A percentile compares a stretch with the other conserved stretches of the same genome.
phyloP scores from a whole-genome alignment of 2,797 vertebrate species.

The Dermochelys coriacea region DNA sequence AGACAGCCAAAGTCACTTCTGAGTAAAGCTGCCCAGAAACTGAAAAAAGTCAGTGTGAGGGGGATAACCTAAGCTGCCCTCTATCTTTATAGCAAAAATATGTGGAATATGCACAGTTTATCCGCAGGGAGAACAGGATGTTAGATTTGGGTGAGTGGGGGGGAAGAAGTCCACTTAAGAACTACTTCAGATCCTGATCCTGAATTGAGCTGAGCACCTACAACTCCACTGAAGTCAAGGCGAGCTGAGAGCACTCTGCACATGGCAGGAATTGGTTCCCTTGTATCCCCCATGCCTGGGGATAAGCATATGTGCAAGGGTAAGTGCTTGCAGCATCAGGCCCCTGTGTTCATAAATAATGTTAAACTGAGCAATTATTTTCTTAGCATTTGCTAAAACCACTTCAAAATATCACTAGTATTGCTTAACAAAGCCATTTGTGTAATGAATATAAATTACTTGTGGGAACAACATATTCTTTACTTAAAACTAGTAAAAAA shows the following conservation, averaged over 20 bases:
- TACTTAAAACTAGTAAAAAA: constrained; percentile 15
- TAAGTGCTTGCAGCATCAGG: background rate
- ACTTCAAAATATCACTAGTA: background rate
- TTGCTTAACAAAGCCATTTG: constrained; percentile 39
- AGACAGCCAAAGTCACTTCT: background rate
- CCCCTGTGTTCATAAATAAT: background rate
- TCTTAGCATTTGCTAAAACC: background rate
- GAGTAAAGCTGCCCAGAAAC: background rate
- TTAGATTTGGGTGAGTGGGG: background rate
- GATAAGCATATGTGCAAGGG: background rate
- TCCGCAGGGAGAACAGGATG: background rate
- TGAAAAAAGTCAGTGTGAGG: background rate
- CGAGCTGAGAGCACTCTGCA: fast-evolving
- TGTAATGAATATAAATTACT: constrained; percentile 56
- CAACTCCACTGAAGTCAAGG: background rate
- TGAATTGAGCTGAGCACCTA: background rate
- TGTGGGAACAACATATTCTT: background rate
- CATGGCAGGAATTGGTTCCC: background rate
- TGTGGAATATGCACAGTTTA: background rate
- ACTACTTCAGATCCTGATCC: background rate
- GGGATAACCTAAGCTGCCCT: background rate
- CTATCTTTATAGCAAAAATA: background rate
- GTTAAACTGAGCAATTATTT: background rate
- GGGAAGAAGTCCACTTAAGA: background rate
- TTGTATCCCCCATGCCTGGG: background rate